These are phyloP conservation scores for Hyperoplus immaculatus DNA, from an alignment of 2,797 vertebrate genomes.

Conservation along the genomic window DNA sequence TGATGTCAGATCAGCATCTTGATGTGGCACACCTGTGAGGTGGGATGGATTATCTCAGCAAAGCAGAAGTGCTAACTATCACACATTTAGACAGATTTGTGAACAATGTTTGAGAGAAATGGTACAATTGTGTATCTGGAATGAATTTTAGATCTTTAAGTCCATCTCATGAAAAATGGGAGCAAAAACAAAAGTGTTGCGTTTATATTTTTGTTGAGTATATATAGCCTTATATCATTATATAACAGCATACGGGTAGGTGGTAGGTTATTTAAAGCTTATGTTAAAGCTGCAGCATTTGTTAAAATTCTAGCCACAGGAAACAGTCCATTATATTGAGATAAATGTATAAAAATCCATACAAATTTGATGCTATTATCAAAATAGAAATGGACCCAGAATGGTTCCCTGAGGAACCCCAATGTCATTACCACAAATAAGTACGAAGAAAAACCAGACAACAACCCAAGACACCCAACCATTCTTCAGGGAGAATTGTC, in stretches of 20 bases:
- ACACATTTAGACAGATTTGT: too few relatives aligned
- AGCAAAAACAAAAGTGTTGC: too few relatives aligned
- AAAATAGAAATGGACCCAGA: constrained; percentile 5
- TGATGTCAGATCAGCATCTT: too few relatives aligned
- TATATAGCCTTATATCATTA: too few relatives aligned
- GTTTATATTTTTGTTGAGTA: too few relatives aligned
- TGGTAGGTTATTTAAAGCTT: background rate
- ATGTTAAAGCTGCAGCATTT: background rate
- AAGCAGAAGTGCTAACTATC: too few relatives aligned
- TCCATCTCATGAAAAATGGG: too few relatives aligned
- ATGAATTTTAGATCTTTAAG: too few relatives aligned
- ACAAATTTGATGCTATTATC: background rate
- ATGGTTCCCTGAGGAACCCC: constrained; percentile 22
- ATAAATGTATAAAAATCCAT: background rate
- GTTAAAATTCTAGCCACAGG: background rate
- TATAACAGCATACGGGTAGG: background rate
- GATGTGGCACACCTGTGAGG: too few relatives aligned
- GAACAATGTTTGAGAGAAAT: too few relatives aligned
- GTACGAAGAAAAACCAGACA: constrained; percentile 1
- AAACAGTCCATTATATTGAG: background rate
- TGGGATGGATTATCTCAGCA: too few relatives aligned
- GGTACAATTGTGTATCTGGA: too few relatives aligned
- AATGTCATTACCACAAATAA: background rate
- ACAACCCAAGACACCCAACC: background rate
- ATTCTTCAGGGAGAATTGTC: constrained; percentile 1